These are phyloP conservation scores for Troides oblongomaculatus DNA, from an alignment of 2,888 invertebrate genomes.

Conservation along the genomic window DNA sequence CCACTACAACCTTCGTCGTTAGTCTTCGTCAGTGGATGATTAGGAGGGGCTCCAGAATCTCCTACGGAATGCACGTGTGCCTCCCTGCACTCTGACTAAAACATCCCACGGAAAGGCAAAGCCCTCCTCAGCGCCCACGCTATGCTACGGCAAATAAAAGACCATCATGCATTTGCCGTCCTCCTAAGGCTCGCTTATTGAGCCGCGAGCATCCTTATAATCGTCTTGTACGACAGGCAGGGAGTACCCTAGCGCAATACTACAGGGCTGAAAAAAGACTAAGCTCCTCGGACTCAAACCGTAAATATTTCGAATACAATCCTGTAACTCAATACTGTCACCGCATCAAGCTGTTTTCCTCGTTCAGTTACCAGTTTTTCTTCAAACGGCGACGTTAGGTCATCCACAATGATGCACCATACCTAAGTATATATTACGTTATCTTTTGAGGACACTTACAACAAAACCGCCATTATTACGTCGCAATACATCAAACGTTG, in stretches of 20 bases:
- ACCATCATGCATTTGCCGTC: no score
- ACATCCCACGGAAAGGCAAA: no score
- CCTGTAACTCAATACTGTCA: not conserved
- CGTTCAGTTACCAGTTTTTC: slow-evolving; percentile 13
- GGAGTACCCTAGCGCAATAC: no score
- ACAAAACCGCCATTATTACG: not conserved
- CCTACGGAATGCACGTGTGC: not conserved
- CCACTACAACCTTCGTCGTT: not conserved
- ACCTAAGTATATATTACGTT: slow-evolving; percentile 11
- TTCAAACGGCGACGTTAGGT: slow-evolving; percentile 16
- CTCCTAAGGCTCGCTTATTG: no score
- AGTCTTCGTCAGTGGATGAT: not conserved
- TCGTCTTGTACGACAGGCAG: not conserved
- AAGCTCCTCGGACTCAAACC: not conserved
- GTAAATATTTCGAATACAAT: not conserved
- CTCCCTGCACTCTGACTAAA: not conserved
- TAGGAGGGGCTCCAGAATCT: no score
- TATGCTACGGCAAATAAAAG: no score
- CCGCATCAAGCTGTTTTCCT: slow-evolving; percentile 11
- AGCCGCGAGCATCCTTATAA: no score
- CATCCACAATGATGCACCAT: slow-evolving; percentile 18
- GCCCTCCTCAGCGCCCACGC: no score
- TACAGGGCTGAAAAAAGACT: no score
- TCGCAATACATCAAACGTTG: not conserved
- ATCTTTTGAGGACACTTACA: not conserved